Evolutionary conservation across 2,113 vertebrate species (phyloP), one percentile per base, ranked within the genome.

Genomic region (Atractosteus spatula): DNA sequence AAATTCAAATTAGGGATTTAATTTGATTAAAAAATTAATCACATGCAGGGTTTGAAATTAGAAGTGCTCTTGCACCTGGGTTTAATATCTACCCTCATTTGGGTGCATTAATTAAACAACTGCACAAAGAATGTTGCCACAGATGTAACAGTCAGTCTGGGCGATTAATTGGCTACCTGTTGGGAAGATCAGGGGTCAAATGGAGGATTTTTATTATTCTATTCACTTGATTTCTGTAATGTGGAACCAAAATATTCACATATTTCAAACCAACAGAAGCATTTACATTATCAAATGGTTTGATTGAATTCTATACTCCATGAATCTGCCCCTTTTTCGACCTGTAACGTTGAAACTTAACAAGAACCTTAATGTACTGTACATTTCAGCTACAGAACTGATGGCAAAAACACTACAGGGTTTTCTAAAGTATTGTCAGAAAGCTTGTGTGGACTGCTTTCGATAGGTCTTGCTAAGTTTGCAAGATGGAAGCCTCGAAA

Each of bases 151-250:
- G 17, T 43, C 5, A 55, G 66, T 64, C 72, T 68, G 42, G 8
- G 45, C 66, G 61, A 57, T 66, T 74, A 74, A 74, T 68, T 74
- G 72, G 66, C 72, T 74, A 62, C 72, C 72, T 62, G 56, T 62
- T 51, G 66, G 45, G 72, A 68, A n/a, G 65, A 66, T 68, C 72
- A 74, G 10, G 42, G 64, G 43, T 59, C 72, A 62, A 54, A 43
- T 3, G 41, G 41, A 56, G 65, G 54, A 62, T 47, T 56, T 61
- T 44, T 62, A 47, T 41, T 47, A 66, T 56, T 59, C 41, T 13
- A 51, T 55, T 64, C 70, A 17, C 61, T 14, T 3, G 8, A 47
- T 8, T 62, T 55, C 44, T 62, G 51, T 68, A 54, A 61, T 43
- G 56, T 55, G 8, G 12, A 29, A 51, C 55, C 3, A 14, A 43